These are phyloP conservation scores for Colistium nudipinnis DNA, from an alignment of 2,113 vertebrate genomes.

Conservation along the genomic window DNA sequence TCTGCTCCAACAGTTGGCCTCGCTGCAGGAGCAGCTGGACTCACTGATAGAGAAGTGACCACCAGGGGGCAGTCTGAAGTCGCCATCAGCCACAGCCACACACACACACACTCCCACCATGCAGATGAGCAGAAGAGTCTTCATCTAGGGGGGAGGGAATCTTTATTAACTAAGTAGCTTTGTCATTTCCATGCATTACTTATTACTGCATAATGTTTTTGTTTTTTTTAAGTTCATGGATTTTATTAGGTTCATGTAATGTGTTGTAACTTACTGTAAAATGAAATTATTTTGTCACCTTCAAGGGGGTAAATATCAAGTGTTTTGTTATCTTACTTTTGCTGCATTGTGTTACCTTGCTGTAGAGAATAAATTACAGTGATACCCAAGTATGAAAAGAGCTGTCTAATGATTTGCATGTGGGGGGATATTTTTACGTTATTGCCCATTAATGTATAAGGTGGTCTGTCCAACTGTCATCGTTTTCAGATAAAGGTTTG, in stretches of 20 bases:
- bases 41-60: constrained; percentile 93
- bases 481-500: background rate
- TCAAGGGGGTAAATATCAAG: background rate
- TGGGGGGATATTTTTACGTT: background rate
- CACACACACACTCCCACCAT: background rate
- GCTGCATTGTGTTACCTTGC: background rate
- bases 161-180: constrained; percentile 44
- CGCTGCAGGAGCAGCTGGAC: constrained; percentile 96
- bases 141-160: constrained; percentile 26
- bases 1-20: constrained; percentile 85
- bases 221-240: constrained; percentile 17
- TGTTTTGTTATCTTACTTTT: constrained; percentile 8
- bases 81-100: constrained; percentile 12
- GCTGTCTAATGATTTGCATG: background rate
- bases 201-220: background rate
- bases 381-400: background rate
- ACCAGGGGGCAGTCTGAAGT: constrained; percentile 73
- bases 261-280: background rate
- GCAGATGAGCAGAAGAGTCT: constrained; percentile 22
- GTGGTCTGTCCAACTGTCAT: background rate
- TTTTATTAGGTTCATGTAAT: constrained; percentile 26
- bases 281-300: constrained; percentile 22
- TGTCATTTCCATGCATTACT: constrained; percentile 39
- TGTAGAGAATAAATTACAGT: constrained; percentile 1
- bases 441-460: background rate